Base-by-base conservation (phyloP, 2,797 vertebrate species). In the Euphonia xanthogaster region DNA sequence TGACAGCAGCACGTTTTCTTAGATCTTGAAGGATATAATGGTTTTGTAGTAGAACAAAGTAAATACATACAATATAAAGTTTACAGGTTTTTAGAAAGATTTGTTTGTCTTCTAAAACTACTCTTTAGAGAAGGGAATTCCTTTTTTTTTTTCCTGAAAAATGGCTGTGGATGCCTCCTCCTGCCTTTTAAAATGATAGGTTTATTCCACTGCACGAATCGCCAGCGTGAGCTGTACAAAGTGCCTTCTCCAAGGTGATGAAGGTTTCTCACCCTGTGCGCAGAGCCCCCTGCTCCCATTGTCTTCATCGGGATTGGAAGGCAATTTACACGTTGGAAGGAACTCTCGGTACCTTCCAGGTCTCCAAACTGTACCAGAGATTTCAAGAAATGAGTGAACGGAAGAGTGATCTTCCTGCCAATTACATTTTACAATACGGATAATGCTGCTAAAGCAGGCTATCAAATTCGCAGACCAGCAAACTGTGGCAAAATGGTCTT, bases 221-320 rank as follows among this genome's bases (percentile, higher is more conserved):
- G 23, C 57, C 78, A 18, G 91, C 3, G 14, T n/a, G 72, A 76
- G 79, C 92, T 33, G 47, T 55, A 4, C 88, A 31, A 80, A 92
- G 93, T 91, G 92, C 94, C 94, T 96, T 94, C 92, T 95, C 95
- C 96, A 96, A 94, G 96, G 94, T 94, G 95, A 97, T 96, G 95
- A 96, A 93, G 40, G 33, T 39, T 92, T 47, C 92, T 70, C 44
- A 13, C 83, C 63, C 83, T 67, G 47, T 51, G 65, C 31, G 12
- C 70, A 9, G 54, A 79, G 61, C 30, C 31, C 25, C 57, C 53
- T 1, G 9, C 50, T 84, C 79, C 93, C 74, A 87, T 97, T 96
- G 94, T 94, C 93, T 92, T 85, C 67, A 23, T 57, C 7, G 5
- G 53, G 84, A 21, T 7, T 35, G 76, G 60, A 37, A 90, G 67